phyloP scores from a whole-genome alignment of 2,113 vertebrate species.

The Xenus cinereus region DNA sequence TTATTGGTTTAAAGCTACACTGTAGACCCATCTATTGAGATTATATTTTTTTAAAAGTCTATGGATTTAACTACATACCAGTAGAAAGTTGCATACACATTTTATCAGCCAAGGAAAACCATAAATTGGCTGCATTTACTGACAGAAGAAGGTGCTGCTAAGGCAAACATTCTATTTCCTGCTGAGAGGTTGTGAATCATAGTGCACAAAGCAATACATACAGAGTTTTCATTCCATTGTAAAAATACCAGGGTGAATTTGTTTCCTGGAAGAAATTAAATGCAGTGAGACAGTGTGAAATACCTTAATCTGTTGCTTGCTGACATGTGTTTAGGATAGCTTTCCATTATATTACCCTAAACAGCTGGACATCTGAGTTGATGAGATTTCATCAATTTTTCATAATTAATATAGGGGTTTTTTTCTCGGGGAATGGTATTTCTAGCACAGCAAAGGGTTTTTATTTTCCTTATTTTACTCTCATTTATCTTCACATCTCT shows the following conservation, averaged over 20 bases:
- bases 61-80: neutral
- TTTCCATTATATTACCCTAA: conserved; percentile 51
- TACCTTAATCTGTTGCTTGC: conserved; percentile 59
- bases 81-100: neutral
- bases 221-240: neutral
- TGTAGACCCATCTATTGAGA: neutral
- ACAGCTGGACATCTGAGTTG: conserved; percentile 38
- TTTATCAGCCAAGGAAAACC: conserved; percentile 19
- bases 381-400: conserved; percentile 56
- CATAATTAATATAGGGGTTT: conserved; percentile 40
- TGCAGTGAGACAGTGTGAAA: conserved; percentile 25
- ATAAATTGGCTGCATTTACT: neutral
- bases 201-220: neutral
- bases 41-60: neutral
- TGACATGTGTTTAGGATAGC: conserved; percentile 52
- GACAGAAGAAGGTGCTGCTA: conserved; percentile 40
- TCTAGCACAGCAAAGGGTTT: neutral
- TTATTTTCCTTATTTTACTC: conserved; percentile 20
- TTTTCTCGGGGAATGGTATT: neutral
- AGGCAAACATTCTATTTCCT: conserved; percentile 11
- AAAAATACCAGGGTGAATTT: conserved; percentile 29
- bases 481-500: neutral
- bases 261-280: conserved; percentile 54
- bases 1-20: neutral
- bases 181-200: conserved; percentile 29